Evolutionary conservation across 2,888 invertebrate species (phyloP), one percentile per base, ranked within the genome.

Genomic region (Rutpela maculata): DNA sequence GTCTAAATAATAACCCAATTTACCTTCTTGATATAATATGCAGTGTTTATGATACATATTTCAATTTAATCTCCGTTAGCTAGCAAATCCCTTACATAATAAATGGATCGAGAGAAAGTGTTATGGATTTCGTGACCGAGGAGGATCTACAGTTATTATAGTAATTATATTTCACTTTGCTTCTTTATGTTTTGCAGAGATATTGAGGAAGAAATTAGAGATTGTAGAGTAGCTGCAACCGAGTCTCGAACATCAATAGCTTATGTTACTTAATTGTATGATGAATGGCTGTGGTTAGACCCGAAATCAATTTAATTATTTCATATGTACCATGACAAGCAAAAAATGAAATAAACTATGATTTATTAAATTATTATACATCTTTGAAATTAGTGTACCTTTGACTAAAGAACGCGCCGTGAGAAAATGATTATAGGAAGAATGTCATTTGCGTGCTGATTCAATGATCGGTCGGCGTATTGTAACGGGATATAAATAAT

Each of bases 61-160:
- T 43, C 65, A 38, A 38, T 43, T 65, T 65, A 65, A 65, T 43
- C 18, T 43, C n/a, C 43, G 65, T 22, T 19, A 65, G 7, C 65
- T 65, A 19, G 15, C 0, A 17, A 43, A 18, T n/a, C 12, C 43
- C 18, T 43, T 65, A 10, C 12, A 19, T 43, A 38, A 43, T 11
- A 43, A 31, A 19, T 65, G 43, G 43, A 22, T 65, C 31, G 15
- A 60, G 60, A 65, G 65, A 65, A 65, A 65, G 65, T 65, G 43
- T 65, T 65, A 43, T 65, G 35, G 63, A 65, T 50, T 43, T 65
- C 65, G 65, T 65, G 65, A 65, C 65, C 43, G 10, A 22, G 17
- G 18, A 65, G 19, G 65, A 65, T 65, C 17, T 35, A 35, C 17
- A n/a, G 31, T 31, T 31, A 63, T 35, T 65, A 65, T 22, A 43